Base-by-base conservation (phyloP, 2,113 vertebrate genomes). In the Alces alces region DNA sequence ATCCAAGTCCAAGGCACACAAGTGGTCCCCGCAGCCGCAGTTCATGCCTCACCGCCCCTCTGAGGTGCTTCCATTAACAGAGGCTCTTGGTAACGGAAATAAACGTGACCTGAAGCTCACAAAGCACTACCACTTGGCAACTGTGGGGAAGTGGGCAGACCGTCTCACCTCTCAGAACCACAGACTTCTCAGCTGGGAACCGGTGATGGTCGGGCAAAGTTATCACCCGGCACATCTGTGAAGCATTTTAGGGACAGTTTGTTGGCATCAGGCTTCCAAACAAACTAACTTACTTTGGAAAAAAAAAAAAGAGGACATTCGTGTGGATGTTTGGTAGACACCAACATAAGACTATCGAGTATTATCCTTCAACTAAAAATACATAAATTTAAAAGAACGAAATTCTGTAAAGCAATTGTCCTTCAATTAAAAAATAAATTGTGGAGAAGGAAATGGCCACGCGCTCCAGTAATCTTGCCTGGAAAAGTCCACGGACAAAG, bases 1-100 rank as follows among this genome's bases (percentile, higher is more conserved):
- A 6, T 3, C 28, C 0, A 1, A 1, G 17, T 6, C 16, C 88
- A 2, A 16, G 0, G 10, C 6, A 5, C 2, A 8, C 28, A 10
- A 7, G 50, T 0, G 1, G 11, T 1, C 36, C 52, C 12, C 27
- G 0, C 0, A 7, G 4, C 19, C 2, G 52, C 52, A 16, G 28
- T 5, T 17, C 47, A 43, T 2, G 43, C 36, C n/a, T 55, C 9
- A 36, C 1, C 4, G 16, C 33, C 19, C 21, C 43, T 61, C 10
- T 4, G 30, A 12, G 30, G 14, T 19, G 30, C 23, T 5, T 15
- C 73, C 43, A 1, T 4, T 2, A 28, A 28, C 3, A 19, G 14
- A 50, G 30, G 33, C 14, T 9, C 30, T 2, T 0, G 55, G 7
- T 1, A 6, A 76, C 0, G 6, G 50, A 57, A 30, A 76, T 12